A percentile compares a stretch with the other conserved stretches of the same genome.
These are phyloP conservation scores for Sceloporus undulatus DNA, from an alignment of 2,113 vertebrate species.

Conservation along the genomic window DNA sequence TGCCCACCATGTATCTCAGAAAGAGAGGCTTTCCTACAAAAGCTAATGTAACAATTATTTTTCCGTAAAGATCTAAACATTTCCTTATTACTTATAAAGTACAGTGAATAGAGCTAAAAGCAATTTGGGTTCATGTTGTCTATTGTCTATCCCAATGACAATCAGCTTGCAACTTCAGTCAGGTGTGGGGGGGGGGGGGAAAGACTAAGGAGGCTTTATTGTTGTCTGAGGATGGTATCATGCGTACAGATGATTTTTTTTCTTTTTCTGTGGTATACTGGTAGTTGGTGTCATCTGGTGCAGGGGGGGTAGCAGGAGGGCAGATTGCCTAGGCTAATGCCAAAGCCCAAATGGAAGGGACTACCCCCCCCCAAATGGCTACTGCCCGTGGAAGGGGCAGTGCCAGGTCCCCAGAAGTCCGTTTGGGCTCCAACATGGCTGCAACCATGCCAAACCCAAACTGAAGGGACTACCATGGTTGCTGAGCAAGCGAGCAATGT, in stretches of 20 bases:
- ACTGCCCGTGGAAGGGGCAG: too few species aligned
- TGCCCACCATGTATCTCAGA: background rate
- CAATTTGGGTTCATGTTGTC: background rate
- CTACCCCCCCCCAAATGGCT: too few species aligned
- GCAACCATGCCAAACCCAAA: too few species aligned
- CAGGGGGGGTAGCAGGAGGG: too few species aligned
- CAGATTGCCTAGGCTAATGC: too few species aligned
- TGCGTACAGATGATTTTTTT: slow-evolving; percentile 51
- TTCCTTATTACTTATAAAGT: background rate
- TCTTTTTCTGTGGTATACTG: slow-evolving; percentile 27
- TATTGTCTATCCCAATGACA: background rate
- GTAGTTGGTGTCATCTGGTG: too few species aligned
- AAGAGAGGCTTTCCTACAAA: background rate
- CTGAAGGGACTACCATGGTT: too few species aligned
- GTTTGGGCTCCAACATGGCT: too few species aligned
- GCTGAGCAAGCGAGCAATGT: too few species aligned
- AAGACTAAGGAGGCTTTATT: slow-evolving; percentile 64
- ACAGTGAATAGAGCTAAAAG: background rate
- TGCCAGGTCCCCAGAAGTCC: too few species aligned
- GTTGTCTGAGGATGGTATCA: slow-evolving; percentile 63
- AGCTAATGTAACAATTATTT: background rate
- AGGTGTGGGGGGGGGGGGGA: slow-evolving; percentile 60
- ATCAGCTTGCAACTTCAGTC: slow-evolving; percentile 50
- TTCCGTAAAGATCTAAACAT: background rate
- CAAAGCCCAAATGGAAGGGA: too few species aligned